Percentiles rank a stretch among this genome's conserved stretches.
Evolutionary conservation across 2,113 vertebrate genomes (phyloP).

Genomic region (Montifringilla adamsi): DNA sequence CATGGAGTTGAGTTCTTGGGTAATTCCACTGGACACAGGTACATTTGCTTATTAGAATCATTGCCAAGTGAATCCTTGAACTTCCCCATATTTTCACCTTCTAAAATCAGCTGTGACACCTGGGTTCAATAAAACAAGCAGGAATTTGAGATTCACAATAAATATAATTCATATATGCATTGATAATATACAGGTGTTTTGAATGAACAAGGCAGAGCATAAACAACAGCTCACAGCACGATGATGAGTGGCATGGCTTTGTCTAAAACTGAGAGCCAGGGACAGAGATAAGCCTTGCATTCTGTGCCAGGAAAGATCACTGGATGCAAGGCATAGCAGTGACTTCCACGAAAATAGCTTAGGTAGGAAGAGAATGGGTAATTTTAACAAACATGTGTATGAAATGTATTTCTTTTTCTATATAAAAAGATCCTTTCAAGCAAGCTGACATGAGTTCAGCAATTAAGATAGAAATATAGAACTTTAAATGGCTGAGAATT

Average conservation of each 20-base stretch:
- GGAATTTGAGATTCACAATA: neutral
- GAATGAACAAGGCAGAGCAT: neutral
- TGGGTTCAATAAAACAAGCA: neutral
- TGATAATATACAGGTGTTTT: neutral
- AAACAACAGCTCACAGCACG: neutral
- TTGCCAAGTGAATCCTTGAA: neutral
- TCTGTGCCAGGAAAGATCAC: neutral
- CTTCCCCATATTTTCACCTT: neutral
- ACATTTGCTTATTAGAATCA: neutral
- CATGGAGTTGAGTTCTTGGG: neutral
- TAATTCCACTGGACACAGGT: neutral
- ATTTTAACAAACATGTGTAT: neutral
- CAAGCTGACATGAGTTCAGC: neutral
- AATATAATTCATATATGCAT: neutral
- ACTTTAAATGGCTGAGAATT: neutral
- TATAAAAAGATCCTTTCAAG: neutral
- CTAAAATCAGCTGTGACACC: neutral
- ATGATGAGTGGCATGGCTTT: neutral
- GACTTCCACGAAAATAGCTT: neutral
- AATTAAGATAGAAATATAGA: neutral
- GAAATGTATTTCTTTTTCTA: neutral
- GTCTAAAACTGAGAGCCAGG: neutral
- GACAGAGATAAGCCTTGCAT: neutral
- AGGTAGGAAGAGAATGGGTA: neutral
- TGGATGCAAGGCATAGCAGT: neutral